A percentile compares a stretch with the other conserved stretches of the same genome.
These are phyloP conservation scores for Macrotrachela quadricornifera DNA, from an alignment of 1,140 invertebrate species.

Conservation along the genomic window DNA sequence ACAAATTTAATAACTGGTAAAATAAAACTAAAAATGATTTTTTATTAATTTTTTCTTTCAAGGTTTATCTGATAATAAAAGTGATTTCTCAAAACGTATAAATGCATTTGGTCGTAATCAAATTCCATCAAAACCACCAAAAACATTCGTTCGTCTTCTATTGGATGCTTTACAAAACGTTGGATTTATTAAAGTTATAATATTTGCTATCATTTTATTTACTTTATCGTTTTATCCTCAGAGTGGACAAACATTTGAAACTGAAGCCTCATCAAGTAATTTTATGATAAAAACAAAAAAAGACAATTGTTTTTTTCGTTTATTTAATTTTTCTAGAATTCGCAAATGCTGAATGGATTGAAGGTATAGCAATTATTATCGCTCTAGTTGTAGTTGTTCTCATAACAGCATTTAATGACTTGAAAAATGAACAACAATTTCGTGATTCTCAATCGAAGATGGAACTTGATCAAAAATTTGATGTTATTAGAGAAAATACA, in stretches of 20 bases:
- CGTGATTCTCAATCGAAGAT: conserved; percentile 83
- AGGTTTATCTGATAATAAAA: conserved; percentile 70
- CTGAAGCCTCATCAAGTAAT: background rate
- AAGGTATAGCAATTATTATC: conserved; percentile 81
- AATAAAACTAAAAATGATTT: too few relatives aligned
- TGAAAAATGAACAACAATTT: conserved; percentile 93
- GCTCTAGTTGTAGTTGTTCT: conserved; percentile 91
- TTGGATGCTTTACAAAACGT: conserved; percentile 98
- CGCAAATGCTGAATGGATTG: conserved; percentile 33
- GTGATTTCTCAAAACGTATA: conserved; percentile 69
- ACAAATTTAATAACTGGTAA: background rate
- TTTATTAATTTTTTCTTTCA: too few relatives aligned
- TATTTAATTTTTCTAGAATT: background rate
- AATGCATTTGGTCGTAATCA: conserved; percentile 86
- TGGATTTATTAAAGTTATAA: conserved; percentile 66
- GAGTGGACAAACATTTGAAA: background rate
- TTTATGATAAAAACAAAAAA: too few relatives aligned
- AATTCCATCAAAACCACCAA: conserved; percentile 95
- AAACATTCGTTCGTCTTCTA: conserved; percentile 89
- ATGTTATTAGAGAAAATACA: conserved; percentile 72
- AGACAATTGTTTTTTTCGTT: too few relatives aligned
- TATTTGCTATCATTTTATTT: conserved; percentile 27
- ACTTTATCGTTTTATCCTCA: conserved; percentile 27
- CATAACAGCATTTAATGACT: conserved; percentile 97
- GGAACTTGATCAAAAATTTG: conserved; percentile 94